Conservation (phyloP, 1,140 invertebrate species). For the Drosophila pallidifrons region DNA sequence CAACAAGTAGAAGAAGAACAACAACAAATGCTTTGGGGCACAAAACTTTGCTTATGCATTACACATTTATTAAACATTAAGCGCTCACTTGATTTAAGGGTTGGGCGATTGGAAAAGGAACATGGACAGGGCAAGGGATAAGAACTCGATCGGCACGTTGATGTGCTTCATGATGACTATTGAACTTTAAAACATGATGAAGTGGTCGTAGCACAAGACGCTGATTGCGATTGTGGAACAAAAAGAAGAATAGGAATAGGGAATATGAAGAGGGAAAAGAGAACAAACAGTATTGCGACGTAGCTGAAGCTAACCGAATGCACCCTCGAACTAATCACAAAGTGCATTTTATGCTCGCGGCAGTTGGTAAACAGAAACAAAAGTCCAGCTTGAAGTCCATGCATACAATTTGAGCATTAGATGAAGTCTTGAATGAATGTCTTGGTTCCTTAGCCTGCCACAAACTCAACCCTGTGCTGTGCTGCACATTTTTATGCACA, state of each 20-base stretch:
- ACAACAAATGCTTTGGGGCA: conserved; percentile 43
- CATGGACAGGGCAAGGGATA: conserved; percentile 3
- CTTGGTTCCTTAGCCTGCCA: conserved; percentile 1
- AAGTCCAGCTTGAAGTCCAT: conserved; percentile 74
- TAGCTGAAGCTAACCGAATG: conserved; percentile 30
- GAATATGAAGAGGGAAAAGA: conserved; percentile 3
- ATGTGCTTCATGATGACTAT: conserved; percentile 80
- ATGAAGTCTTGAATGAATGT: conserved; percentile 22
- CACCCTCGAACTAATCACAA: conserved; percentile 81
- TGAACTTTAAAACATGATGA: conserved; percentile 80
- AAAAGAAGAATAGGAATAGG: conserved; percentile 12
- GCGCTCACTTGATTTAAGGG: conserved; percentile 65
- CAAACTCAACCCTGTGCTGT: conserved; percentile 43
- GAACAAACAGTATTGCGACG: not conserved
- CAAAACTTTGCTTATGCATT: conserved; percentile 78
- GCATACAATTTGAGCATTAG: conserved; percentile 73
- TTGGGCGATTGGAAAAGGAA: conserved; percentile 39
- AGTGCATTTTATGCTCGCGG: conserved; percentile 80
- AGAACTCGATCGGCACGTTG: conserved; percentile 69
- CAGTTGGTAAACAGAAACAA: conserved; percentile 79
- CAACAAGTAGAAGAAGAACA: conserved; percentile 36
- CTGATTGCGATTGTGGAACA: conserved; percentile 34
- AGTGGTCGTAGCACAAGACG: conserved; percentile 65
- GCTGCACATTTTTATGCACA: conserved; percentile 73
- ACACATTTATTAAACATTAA: conserved; percentile 81